These are phyloP conservation scores for Elachura formosa DNA, from an alignment of 2,113 vertebrate species.

Conservation along the genomic window DNA sequence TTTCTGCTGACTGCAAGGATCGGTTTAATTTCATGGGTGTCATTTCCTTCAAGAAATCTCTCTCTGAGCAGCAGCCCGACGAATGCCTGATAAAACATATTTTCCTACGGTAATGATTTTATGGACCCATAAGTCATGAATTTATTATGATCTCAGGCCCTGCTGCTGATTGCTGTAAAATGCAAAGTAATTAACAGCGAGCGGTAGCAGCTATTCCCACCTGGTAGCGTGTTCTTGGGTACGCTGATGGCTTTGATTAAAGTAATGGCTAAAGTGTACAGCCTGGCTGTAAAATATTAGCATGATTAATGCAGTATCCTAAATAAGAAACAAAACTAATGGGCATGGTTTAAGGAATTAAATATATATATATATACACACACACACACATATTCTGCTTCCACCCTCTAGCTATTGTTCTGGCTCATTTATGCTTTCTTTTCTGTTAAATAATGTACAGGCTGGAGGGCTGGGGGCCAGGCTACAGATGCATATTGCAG, in stretches of 20 bases:
- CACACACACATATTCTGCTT: neutral
- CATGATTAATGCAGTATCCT: slow-evolving; percentile 78
- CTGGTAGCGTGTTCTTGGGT: slow-evolving; percentile 75
- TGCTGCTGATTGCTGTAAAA: slow-evolving; percentile 83
- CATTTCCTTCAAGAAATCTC: slow-evolving; percentile 83
- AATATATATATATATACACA: neutral
- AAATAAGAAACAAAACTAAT: slow-evolving; percentile 80
- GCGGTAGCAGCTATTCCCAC: slow-evolving; percentile 80
- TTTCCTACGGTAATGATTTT: slow-evolving; percentile 84
- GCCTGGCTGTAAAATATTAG: slow-evolving; percentile 77
- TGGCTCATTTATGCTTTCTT: slow-evolving; percentile 71
- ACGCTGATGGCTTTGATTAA: slow-evolving; percentile 79
- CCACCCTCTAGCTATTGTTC: slow-evolving; percentile 65
- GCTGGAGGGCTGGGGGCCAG: slow-evolving; percentile 54
- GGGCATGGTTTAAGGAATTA: slow-evolving; percentile 56
- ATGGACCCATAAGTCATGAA: slow-evolving; percentile 84
- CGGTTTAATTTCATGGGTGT: slow-evolving; percentile 82
- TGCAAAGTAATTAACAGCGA: slow-evolving; percentile 82
- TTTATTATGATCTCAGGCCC: slow-evolving; percentile 84
- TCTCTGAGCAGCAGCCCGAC: slow-evolving; percentile 77
- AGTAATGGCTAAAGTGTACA: slow-evolving; percentile 80
- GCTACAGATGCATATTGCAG: slow-evolving; percentile 52
- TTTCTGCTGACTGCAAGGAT: slow-evolving; percentile 80
- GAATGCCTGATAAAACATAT: slow-evolving; percentile 81
- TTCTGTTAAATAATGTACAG: slow-evolving; percentile 71